These are phyloP conservation scores for Gymnoscelis rufifasciata DNA, from an alignment of 2,888 invertebrate species.

Conservation along the genomic window DNA sequence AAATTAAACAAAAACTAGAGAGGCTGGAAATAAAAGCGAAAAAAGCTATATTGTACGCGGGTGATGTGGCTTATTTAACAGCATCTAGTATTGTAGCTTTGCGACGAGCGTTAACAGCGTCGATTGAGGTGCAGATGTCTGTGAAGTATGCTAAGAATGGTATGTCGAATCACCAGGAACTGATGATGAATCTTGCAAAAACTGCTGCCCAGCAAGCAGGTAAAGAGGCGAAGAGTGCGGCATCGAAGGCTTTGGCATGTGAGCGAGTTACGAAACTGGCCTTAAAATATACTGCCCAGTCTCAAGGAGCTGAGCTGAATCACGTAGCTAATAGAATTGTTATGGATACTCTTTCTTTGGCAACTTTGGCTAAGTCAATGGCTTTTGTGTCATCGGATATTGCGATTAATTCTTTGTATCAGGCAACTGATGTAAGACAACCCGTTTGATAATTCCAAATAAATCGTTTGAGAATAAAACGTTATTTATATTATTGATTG, in stretches of 20 bases:
- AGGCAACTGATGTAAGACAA: constrained; percentile 68
- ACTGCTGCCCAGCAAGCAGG: constrained; percentile 74
- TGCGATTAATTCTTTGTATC: constrained; percentile 70
- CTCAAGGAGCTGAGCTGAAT: constrained; percentile 64
- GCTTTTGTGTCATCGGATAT: constrained; percentile 71
- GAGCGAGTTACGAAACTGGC: constrained; percentile 67
- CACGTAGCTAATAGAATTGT: constrained; percentile 70
- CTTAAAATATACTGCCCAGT: constrained; percentile 67
- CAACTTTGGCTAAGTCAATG: constrained; percentile 71
- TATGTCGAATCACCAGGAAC: constrained; percentile 68
- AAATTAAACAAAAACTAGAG: constrained; percentile 58
- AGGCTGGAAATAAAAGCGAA: constrained; percentile 66
- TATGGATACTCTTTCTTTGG: constrained; percentile 67
- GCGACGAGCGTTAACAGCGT: constrained; percentile 68
- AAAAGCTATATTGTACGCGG: constrained; percentile 71
- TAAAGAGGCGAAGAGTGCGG: constrained; percentile 68
- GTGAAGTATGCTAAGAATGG: constrained; percentile 66
- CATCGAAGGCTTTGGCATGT: constrained; percentile 65
- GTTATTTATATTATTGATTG: too few species aligned
- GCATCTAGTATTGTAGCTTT: constrained; percentile 71
- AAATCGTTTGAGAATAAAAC: background rate
- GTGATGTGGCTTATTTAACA: constrained; percentile 69
- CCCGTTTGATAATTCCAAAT: constrained; percentile 42
- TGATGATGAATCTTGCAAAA: constrained; percentile 74
- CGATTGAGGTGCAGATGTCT: constrained; percentile 72